Percentiles rank a stretch among this genome's conserved stretches.
Evolutionary conservation across 2,113 vertebrate genomes (phyloP).

Genomic region (Conger conger): DNA sequence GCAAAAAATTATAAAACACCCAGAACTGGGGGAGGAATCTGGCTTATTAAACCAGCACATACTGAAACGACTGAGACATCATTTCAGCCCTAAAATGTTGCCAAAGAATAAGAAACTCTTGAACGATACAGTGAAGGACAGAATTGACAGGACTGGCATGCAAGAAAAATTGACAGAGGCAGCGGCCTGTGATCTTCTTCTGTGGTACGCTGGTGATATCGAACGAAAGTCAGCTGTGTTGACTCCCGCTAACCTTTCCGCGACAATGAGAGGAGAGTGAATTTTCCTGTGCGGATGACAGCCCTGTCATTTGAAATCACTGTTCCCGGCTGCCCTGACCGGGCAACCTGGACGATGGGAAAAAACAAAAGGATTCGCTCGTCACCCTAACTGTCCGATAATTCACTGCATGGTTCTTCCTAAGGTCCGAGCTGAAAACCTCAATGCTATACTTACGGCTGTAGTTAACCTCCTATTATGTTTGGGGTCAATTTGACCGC

Average conservation of each 20-base stretch:
- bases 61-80: background rate
- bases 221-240: background rate
- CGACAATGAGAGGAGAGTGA: too few species aligned
- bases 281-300: background rate
- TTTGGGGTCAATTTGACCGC: too few species aligned
- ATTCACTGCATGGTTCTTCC: background rate
- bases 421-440: background rate
- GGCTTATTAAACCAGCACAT: background rate
- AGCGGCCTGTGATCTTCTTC: too few species aligned
- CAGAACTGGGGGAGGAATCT: background rate
- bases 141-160: background rate
- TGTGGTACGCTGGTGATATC: background rate
- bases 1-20: background rate
- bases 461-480: too few species aligned
- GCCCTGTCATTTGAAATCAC: background rate
- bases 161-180: background rate
- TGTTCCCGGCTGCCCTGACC: background rate
- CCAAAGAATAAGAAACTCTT: background rate
- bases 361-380: background rate
- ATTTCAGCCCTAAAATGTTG: background rate
- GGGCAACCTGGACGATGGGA: background rate
- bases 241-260: background rate
- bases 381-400: background rate
- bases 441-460: background rate
- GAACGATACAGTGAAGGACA: background rate